Percentiles rank a stretch among this genome's conserved stretches.
These are phyloP conservation scores for Sphinx pinastri DNA, from an alignment of 2,888 invertebrate species.

Conservation along the genomic window DNA sequence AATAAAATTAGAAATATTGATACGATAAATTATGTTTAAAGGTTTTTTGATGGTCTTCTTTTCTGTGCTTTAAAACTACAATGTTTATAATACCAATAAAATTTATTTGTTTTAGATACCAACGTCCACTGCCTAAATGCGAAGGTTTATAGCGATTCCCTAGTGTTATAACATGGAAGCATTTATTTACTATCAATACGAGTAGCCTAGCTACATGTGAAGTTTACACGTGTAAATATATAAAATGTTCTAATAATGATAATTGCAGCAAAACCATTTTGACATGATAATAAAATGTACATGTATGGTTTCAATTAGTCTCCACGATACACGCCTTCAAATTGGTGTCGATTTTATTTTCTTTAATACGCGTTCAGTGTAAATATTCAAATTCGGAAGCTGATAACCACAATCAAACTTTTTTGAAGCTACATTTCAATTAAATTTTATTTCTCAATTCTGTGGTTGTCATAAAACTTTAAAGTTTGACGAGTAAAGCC, in stretches of 20 bases:
- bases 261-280: conserved; percentile 24
- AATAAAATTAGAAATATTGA: conserved; percentile 39
- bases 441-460: conserved; percentile 83
- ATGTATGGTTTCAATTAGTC: conserved; percentile 31
- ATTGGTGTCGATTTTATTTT: conserved; percentile 45
- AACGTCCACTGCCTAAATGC: neutral
- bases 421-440: conserved; percentile 81
- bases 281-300: conserved; percentile 15
- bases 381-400: conserved; percentile 84
- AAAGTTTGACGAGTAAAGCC: conserved; percentile 83
- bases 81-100: conserved; percentile 43
- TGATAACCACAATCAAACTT: conserved; percentile 81
- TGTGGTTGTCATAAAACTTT: conserved; percentile 82
- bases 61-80: conserved; percentile 37
- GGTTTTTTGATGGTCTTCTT: conserved; percentile 36
- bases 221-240: conserved; percentile 21
- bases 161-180: neutral
- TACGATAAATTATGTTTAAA: conserved; percentile 39
- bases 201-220: neutral
- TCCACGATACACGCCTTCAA: conserved; percentile 36
- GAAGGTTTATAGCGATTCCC: neutral
- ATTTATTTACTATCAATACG: conserved; percentile 19
- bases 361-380: conserved; percentile 67
- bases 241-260: conserved; percentile 23
- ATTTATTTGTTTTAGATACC: conserved; percentile 28